These are phyloP conservation scores for Yponomeuta cagnagella DNA, from an alignment of 2,888 invertebrate species.

Conservation along the genomic window DNA sequence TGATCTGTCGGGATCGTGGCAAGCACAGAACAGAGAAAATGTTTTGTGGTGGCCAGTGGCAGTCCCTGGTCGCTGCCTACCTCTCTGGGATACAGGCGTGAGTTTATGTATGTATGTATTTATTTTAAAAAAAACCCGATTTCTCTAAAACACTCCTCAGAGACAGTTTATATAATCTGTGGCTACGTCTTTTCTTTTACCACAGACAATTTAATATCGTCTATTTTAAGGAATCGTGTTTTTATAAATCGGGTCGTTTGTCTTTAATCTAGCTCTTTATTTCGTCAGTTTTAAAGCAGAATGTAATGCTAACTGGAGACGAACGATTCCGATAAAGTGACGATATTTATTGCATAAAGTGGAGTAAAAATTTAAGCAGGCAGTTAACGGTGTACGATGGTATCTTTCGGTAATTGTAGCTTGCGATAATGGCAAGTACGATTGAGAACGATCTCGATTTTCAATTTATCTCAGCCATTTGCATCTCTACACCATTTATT, in stretches of 20 bases:
- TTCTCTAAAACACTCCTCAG: too few species aligned
- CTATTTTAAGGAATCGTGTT: too few species aligned
- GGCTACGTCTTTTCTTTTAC: too few species aligned
- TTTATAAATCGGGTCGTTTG: not conserved
- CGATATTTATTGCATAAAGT: not conserved
- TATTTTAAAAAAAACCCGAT: too few species aligned
- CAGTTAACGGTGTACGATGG: not conserved
- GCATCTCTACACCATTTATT: constrained; percentile 10
- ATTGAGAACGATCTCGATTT: not conserved
- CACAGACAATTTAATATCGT: too few species aligned
- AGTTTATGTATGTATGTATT: too few species aligned
- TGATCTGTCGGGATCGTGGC: too few species aligned
- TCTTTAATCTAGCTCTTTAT: not conserved
- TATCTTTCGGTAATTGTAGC: not conserved
- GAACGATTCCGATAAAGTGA: not conserved
- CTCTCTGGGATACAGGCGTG: too few species aligned
- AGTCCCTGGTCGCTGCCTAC: too few species aligned
- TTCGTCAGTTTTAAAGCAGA: not conserved
- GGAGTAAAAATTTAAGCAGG: not conserved
- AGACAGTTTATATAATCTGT: too few species aligned
- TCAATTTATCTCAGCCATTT: constrained; percentile 13
- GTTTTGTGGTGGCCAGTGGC: too few species aligned
- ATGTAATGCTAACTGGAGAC: not conserved
- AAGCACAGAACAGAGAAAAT: too few species aligned
- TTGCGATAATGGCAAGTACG: constrained; percentile 1